Percentiles rank a stretch among this genome's conserved stretches.
phyloP scores from a whole-genome alignment of 2,888 invertebrate species.

The Byasa hedistus region DNA sequence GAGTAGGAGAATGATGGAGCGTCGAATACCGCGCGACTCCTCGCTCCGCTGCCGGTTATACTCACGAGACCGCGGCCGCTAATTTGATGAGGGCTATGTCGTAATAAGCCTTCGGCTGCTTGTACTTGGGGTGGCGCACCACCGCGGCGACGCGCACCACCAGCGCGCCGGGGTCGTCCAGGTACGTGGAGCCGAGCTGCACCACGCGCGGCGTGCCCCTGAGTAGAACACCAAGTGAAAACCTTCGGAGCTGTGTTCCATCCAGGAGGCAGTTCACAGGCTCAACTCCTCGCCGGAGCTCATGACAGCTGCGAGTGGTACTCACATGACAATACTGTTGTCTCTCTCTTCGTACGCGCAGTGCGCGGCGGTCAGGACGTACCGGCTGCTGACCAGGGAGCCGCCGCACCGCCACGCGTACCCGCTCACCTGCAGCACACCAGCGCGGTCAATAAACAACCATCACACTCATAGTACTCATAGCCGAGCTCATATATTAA shows the following conservation, averaged over 20 bases:
- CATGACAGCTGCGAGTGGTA: slow-evolving; percentile 7
- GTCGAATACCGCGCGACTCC: too few species aligned
- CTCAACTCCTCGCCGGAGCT: too few species aligned
- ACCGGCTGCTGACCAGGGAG: slow-evolving; percentile 59
- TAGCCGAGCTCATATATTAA: too few species aligned
- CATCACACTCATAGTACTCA: too few species aligned
- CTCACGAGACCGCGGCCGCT: slow-evolving; percentile 52
- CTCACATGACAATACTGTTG: slow-evolving; percentile 56
- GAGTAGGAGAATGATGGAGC: too few species aligned
- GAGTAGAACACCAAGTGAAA: too few species aligned
- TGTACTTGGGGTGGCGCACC: slow-evolving; percentile 65
- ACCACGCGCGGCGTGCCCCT: slow-evolving; percentile 65
- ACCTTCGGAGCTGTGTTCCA: too few species aligned
- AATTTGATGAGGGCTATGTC: slow-evolving; percentile 63
- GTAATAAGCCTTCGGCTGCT: slow-evolving; percentile 56
- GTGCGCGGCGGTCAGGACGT: slow-evolving; percentile 63
- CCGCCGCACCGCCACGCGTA: slow-evolving; percentile 74
- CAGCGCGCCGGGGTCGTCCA: slow-evolving; percentile 57
- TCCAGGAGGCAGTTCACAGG: too few species aligned
- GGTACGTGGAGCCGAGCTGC: slow-evolving; percentile 61
- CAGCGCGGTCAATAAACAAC: too few species aligned
- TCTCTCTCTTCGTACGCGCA: slow-evolving; percentile 68
- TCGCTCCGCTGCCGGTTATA: slow-evolving; percentile 14
- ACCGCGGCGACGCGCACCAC: slow-evolving; percentile 51
- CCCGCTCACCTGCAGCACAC: slow-evolving; percentile 47